phyloP scores from a whole-genome alignment of 2,888 invertebrate genomes.

The Desoria tigrina region DNA sequence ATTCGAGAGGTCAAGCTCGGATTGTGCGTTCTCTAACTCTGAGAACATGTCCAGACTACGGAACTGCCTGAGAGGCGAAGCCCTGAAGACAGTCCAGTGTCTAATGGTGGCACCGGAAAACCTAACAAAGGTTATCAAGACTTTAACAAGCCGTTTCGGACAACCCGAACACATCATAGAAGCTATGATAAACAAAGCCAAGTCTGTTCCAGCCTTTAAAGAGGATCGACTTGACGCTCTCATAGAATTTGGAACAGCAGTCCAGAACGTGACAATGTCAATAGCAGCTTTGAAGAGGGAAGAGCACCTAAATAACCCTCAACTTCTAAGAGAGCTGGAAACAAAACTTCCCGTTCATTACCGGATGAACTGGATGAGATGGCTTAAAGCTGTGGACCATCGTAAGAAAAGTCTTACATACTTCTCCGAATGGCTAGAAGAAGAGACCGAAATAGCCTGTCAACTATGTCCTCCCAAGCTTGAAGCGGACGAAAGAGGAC shows the following conservation, averaged over 20 bases:
- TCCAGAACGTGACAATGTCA: background rate
- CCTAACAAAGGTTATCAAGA: background rate
- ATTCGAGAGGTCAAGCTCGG: background rate
- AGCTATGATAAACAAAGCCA: background rate
- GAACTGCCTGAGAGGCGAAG: background rate
- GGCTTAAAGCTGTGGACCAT: background rate
- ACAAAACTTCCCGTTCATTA: background rate
- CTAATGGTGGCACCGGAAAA: background rate
- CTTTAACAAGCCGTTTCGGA: background rate
- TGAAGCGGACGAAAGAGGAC: too few species aligned
- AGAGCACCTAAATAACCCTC: background rate
- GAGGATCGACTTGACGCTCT: background rate
- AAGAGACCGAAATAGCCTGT: background rate
- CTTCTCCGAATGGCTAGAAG: background rate
- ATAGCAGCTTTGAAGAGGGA: background rate
- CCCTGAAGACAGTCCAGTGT: too few species aligned
- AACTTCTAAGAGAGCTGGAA: background rate
- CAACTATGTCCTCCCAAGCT: too few species aligned
- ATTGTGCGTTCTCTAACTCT: background rate
- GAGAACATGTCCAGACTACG: background rate
- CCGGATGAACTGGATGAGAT: background rate
- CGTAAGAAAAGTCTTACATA: background rate
- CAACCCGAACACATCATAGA: background rate
- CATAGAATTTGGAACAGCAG: background rate
- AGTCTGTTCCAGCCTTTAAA: background rate